A percentile compares a stretch with the other conserved stretches of the same genome.
These are phyloP conservation scores for Pachycephus smyrnensis DNA, from an alignment of 2,888 invertebrate genomes.

Conservation along the genomic window DNA sequence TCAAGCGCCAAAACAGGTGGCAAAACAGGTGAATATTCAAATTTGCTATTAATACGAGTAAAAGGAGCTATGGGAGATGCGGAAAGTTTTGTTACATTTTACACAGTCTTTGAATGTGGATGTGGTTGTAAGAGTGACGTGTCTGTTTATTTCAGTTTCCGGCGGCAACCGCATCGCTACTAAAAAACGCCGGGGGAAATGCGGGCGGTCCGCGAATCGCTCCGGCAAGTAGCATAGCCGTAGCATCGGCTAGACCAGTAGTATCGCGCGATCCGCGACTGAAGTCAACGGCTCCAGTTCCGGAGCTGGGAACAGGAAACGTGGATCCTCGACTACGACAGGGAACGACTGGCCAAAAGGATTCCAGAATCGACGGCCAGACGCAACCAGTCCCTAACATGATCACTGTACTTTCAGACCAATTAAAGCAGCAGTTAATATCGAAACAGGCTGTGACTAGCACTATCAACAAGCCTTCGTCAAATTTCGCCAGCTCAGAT, in stretches of 20 bases:
- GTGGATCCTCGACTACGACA: conserved; percentile 50
- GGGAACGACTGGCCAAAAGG: conserved; percentile 28
- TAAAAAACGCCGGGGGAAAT: conserved; percentile 53
- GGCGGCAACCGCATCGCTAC: conserved; percentile 53
- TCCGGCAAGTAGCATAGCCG: conserved; percentile 69
- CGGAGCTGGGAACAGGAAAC: conserved; percentile 26
- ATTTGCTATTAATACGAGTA: background rate
- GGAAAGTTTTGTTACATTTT: background rate
- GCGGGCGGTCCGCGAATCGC: conserved; percentile 68
- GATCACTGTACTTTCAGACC: conserved; percentile 61
- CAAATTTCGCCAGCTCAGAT: conserved; percentile 51
- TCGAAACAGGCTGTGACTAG: conserved; percentile 59
- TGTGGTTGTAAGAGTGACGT: conserved; percentile 10
- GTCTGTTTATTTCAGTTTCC: conserved; percentile 46
- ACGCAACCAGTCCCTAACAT: conserved; percentile 45
- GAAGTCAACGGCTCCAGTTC: conserved; percentile 42
- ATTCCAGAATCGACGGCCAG: conserved; percentile 44
- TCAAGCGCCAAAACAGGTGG: conserved; percentile 49
- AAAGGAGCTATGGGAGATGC: conserved; percentile 1
- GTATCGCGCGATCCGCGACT: conserved; percentile 60
- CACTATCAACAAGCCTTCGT: conserved; percentile 56
- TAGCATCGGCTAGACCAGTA: conserved; percentile 68
- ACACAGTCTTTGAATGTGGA: background rate
- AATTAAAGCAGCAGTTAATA: conserved; percentile 61
- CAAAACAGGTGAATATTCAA: conserved; percentile 49